phyloP scores from a whole-genome alignment of 1,140 invertebrate genomes.

The Hyles vespertilio region DNA sequence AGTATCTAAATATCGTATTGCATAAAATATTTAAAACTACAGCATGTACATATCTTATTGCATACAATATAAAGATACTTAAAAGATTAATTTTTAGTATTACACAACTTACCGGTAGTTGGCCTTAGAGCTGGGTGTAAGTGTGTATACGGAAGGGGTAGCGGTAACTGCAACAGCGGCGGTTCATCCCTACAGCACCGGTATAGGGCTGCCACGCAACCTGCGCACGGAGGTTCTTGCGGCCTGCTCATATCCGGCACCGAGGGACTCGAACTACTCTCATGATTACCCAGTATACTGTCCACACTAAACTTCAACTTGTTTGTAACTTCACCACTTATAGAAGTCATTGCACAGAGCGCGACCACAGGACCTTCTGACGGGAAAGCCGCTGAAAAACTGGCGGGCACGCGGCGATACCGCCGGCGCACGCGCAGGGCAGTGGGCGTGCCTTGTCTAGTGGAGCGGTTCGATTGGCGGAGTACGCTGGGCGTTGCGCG shows the following conservation, averaged over 20 bases:
- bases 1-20: too few species aligned
- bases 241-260: constrained; percentile 29
- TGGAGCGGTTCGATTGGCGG: constrained; percentile 41
- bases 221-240: constrained; percentile 61
- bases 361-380: constrained; percentile 27
- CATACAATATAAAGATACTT: too few species aligned
- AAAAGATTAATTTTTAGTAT: not conserved
- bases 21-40: too few species aligned
- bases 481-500: constrained; percentile 40
- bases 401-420: constrained; percentile 33
- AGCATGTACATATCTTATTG: too few species aligned
- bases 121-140: constrained; percentile 63
- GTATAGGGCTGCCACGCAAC: constrained; percentile 62
- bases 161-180: constrained; percentile 48
- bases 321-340: constrained; percentile 50
- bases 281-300: constrained; percentile 56
- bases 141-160: constrained; percentile 58
- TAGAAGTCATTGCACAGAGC: constrained; percentile 53
- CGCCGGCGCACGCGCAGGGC: constrained; percentile 47
- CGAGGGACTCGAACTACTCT: constrained; percentile 21
- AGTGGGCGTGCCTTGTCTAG: constrained; percentile 48
- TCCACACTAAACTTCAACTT: constrained; percentile 72
- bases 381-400: constrained; percentile 52
- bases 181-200: constrained; percentile 64
- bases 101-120: constrained; percentile 43